Conservation (phyloP, 2,113 vertebrate genomes). For the human (Homo sapiens) region GRCh38 chr17:6921501-6922000, state of each 20-base stretch:
- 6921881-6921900: rapidly evolving
- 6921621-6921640: not conserved
- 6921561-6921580: not conserved
- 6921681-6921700: not conserved
- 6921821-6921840: too few relatives aligned
- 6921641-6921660: not conserved
- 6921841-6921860: too few relatives aligned
- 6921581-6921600: not conserved
- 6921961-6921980: too few relatives aligned
- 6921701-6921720: not conserved
- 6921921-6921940: too few relatives aligned
- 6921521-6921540: not conserved
- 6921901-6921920: too few relatives aligned
- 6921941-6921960: too few relatives aligned
- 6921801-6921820: too few relatives aligned
- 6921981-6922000: too few relatives aligned
- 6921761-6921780: too few relatives aligned
- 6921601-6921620: not conserved
- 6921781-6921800: too few relatives aligned
- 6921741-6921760: not conserved
- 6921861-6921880: too few relatives aligned
- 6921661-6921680: not conserved
- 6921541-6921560: not conserved
- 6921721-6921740: not conserved
- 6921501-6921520: not conserved